Evolutionary conservation across 2,888 invertebrate species (phyloP).

Genomic region (Ormyrus pomaceus): DNA sequence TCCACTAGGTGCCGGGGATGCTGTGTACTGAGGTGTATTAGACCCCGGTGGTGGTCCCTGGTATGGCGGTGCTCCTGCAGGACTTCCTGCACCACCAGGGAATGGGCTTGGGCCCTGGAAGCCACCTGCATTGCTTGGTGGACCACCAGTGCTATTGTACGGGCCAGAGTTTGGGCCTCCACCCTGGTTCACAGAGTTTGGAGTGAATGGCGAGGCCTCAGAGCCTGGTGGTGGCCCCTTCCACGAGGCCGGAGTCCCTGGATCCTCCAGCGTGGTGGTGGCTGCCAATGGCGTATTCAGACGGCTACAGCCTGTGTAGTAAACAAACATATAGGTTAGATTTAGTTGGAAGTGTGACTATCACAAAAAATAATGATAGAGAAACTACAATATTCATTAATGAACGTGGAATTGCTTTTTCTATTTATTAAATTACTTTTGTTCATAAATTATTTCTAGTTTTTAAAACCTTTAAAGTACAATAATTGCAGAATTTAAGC

Average conservation of each 20-base stretch:
- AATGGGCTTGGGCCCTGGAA: constrained; percentile 79
- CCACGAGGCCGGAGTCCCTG: constrained; percentile 83
- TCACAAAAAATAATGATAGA: too few relatives aligned
- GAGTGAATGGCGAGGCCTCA: constrained; percentile 82
- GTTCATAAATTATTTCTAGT: too few relatives aligned
- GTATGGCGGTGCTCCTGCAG: constrained; percentile 84
- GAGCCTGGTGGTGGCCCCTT: constrained; percentile 85
- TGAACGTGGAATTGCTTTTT: too few relatives aligned
- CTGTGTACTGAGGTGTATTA: constrained; percentile 89
- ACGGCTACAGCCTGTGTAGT: constrained; percentile 87
- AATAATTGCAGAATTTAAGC: too few relatives aligned
- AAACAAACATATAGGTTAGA: constrained; percentile 46
- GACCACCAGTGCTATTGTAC: constrained; percentile 76
- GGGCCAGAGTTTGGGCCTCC: constrained; percentile 77
- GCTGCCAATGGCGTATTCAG: constrained; percentile 76
- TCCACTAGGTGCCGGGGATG: constrained; percentile 90
- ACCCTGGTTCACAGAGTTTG: constrained; percentile 79
- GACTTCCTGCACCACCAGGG: constrained; percentile 86
- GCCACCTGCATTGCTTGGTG: constrained; percentile 76
- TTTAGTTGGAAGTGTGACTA: not conserved
- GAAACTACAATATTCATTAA: too few relatives aligned
- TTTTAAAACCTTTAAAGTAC: too few relatives aligned
- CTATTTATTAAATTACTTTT: too few relatives aligned
- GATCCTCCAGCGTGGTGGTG: constrained; percentile 86
- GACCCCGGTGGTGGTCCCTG: constrained; percentile 85